Conservation (phyloP, 2,797 vertebrate species). For the Ispidina picta region DNA sequence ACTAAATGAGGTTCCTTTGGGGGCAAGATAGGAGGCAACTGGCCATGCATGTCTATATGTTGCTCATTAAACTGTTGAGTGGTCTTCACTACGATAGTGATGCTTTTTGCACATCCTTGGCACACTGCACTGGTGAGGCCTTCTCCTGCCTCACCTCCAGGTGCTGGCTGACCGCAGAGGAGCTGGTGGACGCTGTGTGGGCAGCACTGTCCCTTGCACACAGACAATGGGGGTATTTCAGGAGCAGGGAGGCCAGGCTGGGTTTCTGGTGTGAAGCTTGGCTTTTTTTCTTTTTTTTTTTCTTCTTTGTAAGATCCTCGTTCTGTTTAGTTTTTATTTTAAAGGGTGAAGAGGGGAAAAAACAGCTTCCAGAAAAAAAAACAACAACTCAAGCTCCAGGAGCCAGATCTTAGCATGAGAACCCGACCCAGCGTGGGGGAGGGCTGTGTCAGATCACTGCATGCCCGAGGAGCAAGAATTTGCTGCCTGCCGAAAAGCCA, state of each 20-base stretch:
- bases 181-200: background rate
- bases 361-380: slow-evolving; percentile 53
- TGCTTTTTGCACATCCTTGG: background rate
- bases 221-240: background rate
- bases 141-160: background rate
- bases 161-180: background rate
- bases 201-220: background rate
- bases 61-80: background rate
- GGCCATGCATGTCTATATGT: fast-evolving
- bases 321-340: slow-evolving; percentile 60
- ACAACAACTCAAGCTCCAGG: slow-evolving; percentile 8
- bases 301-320: background rate
- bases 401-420: slow-evolving; percentile 17
- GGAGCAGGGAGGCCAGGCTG: background rate
- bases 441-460: slow-evolving; percentile 37
- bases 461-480: slow-evolving; percentile 18
- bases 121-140: background rate
- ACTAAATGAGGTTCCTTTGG: background rate
- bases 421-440: background rate
- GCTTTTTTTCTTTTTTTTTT: background rate
- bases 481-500: slow-evolving; percentile 50
- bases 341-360: slow-evolving; percentile 51
- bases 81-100: background rate
- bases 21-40: background rate
- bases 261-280: background rate